Evolutionary conservation across 53 echinoderm and acorn worm genomes (phyloP), one percentile per base, ranked within the genome.

Genomic region (Glandiceps talaboti): DNA sequence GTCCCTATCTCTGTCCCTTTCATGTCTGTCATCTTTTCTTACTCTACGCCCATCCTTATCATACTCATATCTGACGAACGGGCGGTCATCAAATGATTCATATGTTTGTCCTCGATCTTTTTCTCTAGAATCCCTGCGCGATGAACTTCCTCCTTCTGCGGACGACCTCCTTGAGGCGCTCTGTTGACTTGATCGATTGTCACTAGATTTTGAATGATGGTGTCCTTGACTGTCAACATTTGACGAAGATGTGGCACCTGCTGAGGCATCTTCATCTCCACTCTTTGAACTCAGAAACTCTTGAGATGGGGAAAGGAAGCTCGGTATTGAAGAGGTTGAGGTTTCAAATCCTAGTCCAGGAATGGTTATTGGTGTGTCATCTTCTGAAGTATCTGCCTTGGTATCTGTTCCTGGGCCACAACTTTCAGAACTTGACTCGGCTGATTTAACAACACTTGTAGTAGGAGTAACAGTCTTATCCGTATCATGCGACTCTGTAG

Each of bases 1-100:
- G 76, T 79, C 86, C 10, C 73, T 74, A 10, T 75, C 72, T 26
- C 80, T 80, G 26, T 77, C 31, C 80, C 27, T 83, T 45, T 74
- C 83, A 79, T 78, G 78, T 76, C 26, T 78, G 32, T 26, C 32
- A 30, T 30, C 28, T 30, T 30, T 26, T 32, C 29, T 76, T 31
- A 14, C 76, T 45, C 79, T 1, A 31, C 79, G 83, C 27, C 86
- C 79, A 32, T 45, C 64, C 20, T 20, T 45, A 20, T 45, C 64
- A 20, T 45, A 45, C 20, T 45, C 64, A 45, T 45, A 45, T 6
- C 64, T 6, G 20, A 45, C 64, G 20, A 45, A 45, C 64, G 6
- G 64, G 84, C 31, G 74, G 77, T 72, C 33, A 14, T 78, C 25
- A 73, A 78, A 0, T 77, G 10, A 27, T 77, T 73, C 28, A 29